phyloP scores from a whole-genome alignment of 2,113 vertebrate species.

The Dicaeum eximium region DNA sequence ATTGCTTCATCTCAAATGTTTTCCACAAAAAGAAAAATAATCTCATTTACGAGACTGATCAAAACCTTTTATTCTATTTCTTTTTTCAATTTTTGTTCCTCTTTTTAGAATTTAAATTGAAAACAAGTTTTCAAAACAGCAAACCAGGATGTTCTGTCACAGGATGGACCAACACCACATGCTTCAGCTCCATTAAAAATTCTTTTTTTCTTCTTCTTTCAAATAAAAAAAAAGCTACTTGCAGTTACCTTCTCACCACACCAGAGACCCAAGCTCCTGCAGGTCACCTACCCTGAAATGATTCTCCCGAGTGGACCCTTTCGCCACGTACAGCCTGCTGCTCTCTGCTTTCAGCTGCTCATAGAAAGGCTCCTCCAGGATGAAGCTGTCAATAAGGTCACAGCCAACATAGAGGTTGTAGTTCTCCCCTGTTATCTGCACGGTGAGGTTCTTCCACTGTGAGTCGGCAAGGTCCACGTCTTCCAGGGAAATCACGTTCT shows the following conservation, averaged over 20 bases:
- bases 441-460: slow-evolving; percentile 93
- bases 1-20: background rate
- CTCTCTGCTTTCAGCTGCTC: slow-evolving; percentile 81
- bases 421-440: slow-evolving; percentile 87
- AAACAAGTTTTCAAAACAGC: background rate
- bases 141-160: background rate
- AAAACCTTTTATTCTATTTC: background rate
- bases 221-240: background rate
- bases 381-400: slow-evolving; percentile 88
- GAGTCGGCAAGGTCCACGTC: slow-evolving; percentile 93
- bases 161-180: background rate
- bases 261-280: background rate
- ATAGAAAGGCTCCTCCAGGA: slow-evolving; percentile 93
- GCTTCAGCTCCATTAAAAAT: background rate
- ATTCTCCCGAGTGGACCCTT: slow-evolving; percentile 85
- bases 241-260: background rate
- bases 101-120: background rate
- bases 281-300: slow-evolving; percentile 88
- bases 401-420: slow-evolving; percentile 91
- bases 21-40: background rate
- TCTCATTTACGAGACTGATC: background rate
- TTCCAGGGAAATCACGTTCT: slow-evolving; percentile 87
- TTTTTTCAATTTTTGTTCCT: background rate
- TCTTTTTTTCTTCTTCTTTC: background rate
- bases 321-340: slow-evolving; percentile 87